Evolutionary conservation across 2,113 vertebrate genomes (phyloP).

Genomic region (Procavia capensis): DNA sequence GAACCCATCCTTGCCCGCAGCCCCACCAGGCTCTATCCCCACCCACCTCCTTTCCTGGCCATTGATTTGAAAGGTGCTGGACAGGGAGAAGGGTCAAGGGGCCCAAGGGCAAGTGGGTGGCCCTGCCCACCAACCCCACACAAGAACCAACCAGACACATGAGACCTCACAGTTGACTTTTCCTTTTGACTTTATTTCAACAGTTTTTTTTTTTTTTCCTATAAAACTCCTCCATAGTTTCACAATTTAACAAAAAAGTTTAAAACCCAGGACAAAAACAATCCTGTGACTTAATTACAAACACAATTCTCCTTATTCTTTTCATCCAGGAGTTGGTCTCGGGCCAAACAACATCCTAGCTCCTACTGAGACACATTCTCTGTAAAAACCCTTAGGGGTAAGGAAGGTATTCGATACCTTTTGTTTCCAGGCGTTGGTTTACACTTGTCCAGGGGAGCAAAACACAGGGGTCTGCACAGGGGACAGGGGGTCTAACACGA

Average conservation of each 20-base stretch:
- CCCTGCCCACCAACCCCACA: too few species aligned
- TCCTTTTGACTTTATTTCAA: slow-evolving; percentile 89
- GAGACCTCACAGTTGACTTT: slow-evolving; percentile 61
- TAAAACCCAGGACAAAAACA: slow-evolving; percentile 84
- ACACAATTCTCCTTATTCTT: slow-evolving; percentile 78
- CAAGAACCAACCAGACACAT: not conserved
- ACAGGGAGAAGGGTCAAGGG: not conserved
- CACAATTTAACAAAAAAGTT: slow-evolving; percentile 90
- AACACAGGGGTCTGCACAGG: slow-evolving; percentile 73
- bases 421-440: slow-evolving; percentile 67
- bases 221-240: slow-evolving; percentile 91
- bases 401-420: slow-evolving; percentile 88
- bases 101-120: accelerated
- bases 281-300: slow-evolving; percentile 88
- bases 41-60: not conserved
- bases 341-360: slow-evolving; percentile 77
- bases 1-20: accelerated
- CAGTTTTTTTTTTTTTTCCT: slow-evolving; percentile 89
- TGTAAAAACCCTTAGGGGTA: slow-evolving; percentile 81
- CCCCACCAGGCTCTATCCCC: too few species aligned
- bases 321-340: slow-evolving; percentile 81
- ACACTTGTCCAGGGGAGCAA: slow-evolving; percentile 69
- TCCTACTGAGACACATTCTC: slow-evolving; percentile 79
- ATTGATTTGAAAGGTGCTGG: not conserved
- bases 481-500: slow-evolving; percentile 39